These are phyloP conservation scores for Andinoacara biseriatus DNA, from an alignment of 2,113 vertebrate species.

Conservation along the genomic window DNA sequence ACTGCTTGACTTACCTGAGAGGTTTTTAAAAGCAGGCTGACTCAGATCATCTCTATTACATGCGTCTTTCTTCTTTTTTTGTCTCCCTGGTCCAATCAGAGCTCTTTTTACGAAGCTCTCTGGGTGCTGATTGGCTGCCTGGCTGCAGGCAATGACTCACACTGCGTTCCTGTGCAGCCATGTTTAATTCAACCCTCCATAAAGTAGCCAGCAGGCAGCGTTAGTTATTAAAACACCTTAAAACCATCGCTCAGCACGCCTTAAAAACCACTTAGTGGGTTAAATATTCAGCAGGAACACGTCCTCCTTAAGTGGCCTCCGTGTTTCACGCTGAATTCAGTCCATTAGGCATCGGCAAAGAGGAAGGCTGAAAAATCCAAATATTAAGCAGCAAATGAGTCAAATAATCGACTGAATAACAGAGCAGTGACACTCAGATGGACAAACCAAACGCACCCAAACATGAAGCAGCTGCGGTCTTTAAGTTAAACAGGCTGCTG, in stretches of 20 bases:
- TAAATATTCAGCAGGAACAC: conserved; percentile 57
- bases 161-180: neutral
- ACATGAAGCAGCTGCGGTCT: neutral
- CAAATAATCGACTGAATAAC: conserved; percentile 47
- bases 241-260: conserved; percentile 18
- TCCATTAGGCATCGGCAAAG: conserved; percentile 12
- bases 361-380: neutral
- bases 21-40: too few species aligned
- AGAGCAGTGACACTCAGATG: neutral
- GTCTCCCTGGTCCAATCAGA: conserved; percentile 30
- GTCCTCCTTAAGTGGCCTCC: conserved; percentile 20
- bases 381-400: conserved; percentile 46
- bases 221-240: conserved; percentile 58
- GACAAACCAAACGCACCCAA: conserved; percentile 17
- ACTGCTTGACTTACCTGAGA: too few species aligned
- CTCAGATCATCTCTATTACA: neutral
- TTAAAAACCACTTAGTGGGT: conserved; percentile 39
- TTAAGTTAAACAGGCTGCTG: neutral
- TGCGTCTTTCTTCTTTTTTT: neutral
- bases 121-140: neutral
- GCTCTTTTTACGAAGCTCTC: neutral
- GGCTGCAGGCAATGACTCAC: neutral
- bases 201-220: conserved; percentile 7
- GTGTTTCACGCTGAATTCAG: neutral
- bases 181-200: conserved; percentile 50